Percentiles rank a stretch among this genome's conserved stretches.
These are phyloP conservation scores for Pitta sordida DNA, from an alignment of 2,113 vertebrate genomes.

Conservation along the genomic window DNA sequence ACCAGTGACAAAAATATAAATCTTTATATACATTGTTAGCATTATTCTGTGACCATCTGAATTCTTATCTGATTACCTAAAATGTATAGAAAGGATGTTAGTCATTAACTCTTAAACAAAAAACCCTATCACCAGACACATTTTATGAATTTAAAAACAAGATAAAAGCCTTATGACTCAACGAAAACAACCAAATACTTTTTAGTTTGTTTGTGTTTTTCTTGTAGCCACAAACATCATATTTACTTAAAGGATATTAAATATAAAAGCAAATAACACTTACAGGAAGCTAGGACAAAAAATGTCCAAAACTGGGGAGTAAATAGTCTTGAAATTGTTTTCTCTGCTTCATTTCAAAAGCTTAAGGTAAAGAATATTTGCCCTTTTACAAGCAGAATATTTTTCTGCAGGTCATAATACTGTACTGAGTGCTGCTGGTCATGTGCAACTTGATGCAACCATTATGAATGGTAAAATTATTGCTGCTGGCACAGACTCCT, in stretches of 20 bases:
- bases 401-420: constrained; percentile 73
- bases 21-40: neutral
- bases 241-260: constrained; percentile 72
- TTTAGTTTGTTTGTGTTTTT: neutral
- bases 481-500: constrained; percentile 67
- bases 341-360: constrained; percentile 73
- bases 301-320: constrained; percentile 60
- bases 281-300: constrained; percentile 69
- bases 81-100: constrained; percentile 22
- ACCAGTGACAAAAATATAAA: neutral
- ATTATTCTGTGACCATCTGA: constrained; percentile 14
- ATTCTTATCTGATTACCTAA: constrained; percentile 38
- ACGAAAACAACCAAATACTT: constrained; percentile 63
- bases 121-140: neutral
- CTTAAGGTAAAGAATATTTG: constrained; percentile 71
- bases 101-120: constrained; percentile 45
- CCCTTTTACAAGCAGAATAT: constrained; percentile 75
- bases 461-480: constrained; percentile 77
- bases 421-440: constrained; percentile 72
- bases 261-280: constrained; percentile 71
- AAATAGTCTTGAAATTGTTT: constrained; percentile 78
- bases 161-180: constrained; percentile 67
- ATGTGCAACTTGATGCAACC: constrained; percentile 74
- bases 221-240: constrained; percentile 63
- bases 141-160: constrained; percentile 67